phyloP scores from a whole-genome alignment of 2,113 vertebrate species.

The Corythaixoides concolor region DNA sequence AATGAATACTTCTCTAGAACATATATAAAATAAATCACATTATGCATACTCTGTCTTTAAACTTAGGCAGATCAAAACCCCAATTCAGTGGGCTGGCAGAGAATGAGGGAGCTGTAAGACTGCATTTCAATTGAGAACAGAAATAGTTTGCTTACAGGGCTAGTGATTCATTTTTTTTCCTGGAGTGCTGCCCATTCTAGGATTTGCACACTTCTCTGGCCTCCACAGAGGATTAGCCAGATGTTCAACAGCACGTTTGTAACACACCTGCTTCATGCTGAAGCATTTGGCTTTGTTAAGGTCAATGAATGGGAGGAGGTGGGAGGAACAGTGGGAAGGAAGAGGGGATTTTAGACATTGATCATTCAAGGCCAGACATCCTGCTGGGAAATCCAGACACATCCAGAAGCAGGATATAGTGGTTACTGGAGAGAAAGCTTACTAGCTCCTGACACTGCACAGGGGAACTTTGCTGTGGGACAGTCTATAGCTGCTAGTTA shows the following conservation, averaged over 20 bases:
- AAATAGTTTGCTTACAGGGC: conserved; percentile 6
- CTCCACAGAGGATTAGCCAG: conserved; percentile 10
- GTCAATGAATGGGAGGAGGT: neutral
- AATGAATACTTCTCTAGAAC: neutral
- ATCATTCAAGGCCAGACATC: neutral
- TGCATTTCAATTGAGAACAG: neutral
- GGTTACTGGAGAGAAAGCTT: neutral
- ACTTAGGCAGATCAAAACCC: neutral
- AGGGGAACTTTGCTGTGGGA: neutral
- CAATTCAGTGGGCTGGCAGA: neutral
- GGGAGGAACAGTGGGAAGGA: neutral
- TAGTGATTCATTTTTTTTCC: neutral
- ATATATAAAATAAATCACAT: neutral
- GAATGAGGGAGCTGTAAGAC: neutral
- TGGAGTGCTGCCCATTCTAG: conserved; percentile 9
- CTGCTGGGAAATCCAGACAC: neutral
- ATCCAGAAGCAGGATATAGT: neutral
- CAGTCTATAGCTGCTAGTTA: neutral
- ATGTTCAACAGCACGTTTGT: conserved; percentile 25
- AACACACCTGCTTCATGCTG: conserved; percentile 21
- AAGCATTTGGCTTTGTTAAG: neutral
- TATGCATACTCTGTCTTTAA: neutral
- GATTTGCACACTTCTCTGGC: conserved; percentile 25
- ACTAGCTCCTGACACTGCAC: neutral
- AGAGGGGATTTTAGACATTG: neutral